phyloP scores from a whole-genome alignment of 2,888 invertebrate species.

The Drosophila tripunctata region DNA sequence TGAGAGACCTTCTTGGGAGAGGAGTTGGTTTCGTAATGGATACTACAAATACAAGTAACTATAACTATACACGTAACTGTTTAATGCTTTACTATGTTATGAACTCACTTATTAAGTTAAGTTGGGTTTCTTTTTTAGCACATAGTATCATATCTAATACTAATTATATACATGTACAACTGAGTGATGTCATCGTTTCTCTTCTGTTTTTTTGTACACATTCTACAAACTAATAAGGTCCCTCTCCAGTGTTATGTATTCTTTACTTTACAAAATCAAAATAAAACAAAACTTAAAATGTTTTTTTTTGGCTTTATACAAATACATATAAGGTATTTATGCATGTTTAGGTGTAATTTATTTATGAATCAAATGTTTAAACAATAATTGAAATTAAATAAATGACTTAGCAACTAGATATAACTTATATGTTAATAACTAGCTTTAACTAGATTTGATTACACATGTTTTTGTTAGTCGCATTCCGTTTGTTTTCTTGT shows the following conservation, averaged over 20 bases:
- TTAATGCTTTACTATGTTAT: constrained; percentile 4
- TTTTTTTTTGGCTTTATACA: constrained; percentile 27
- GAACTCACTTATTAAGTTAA: background rate
- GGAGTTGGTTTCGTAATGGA: constrained; percentile 58
- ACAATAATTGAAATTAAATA: constrained; percentile 26
- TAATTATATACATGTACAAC: constrained; percentile 44
- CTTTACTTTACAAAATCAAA: constrained; percentile 56
- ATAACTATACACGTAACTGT: constrained; percentile 1
- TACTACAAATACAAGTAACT: constrained; percentile 31
- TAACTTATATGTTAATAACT: constrained; percentile 59
- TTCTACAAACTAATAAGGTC: constrained; percentile 82
- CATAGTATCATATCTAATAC: constrained; percentile 27
- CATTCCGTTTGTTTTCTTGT: constrained; percentile 22
- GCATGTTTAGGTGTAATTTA: constrained; percentile 45
- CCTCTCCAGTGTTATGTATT: constrained; percentile 81
- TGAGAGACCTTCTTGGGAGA: constrained; percentile 77
- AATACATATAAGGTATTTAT: constrained; percentile 11
- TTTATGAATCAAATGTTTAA: constrained; percentile 32
- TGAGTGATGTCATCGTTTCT: constrained; percentile 41
- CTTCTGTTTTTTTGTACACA: constrained; percentile 50
- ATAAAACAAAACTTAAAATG: constrained; percentile 41
- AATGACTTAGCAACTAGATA: constrained; percentile 55
- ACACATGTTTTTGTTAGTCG: constrained; percentile 28
- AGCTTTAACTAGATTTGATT: constrained; percentile 66
- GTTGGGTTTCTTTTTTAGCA: background rate